Evolutionary conservation across 2,113 vertebrate species (phyloP), one percentile per base, ranked within the genome.

Genomic region (Dromas ardeola): DNA sequence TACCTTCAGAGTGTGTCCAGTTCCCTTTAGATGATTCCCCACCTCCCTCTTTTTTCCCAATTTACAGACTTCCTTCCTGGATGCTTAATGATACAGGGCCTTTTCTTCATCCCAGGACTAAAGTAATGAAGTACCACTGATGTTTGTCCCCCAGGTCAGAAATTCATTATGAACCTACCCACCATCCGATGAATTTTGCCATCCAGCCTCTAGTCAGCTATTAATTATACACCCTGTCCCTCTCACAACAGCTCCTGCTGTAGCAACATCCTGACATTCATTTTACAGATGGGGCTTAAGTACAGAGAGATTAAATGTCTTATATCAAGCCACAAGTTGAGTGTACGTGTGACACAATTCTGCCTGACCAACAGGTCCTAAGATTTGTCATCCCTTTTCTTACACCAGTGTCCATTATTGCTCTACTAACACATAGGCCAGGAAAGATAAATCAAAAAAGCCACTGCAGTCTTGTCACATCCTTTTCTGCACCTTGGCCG

Each of bases 151-250:
- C 12, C 59, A 84, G 95, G 94, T 96, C 55, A 94, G 72, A 96
- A 96, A 97, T 94, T 95, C 93, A 91, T 95, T 96, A 88, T 74
- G 86, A 94, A 91, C 50, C 50, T 93, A 45, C 63, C 45, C 59
- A 93, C 65, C 72, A 88, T 45, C 47, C 23, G 3, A 95, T 91
- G 91, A 95, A 94, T 93, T 96, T 96, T 96, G 8, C 83, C 47
- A 84, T 91, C 86, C 93, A 81, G 83, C 91, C 88, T 92, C 92
- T 84, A 94, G 91, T 96, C 91, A 94, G 70, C 91, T 86, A 96
- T 94, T 95, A 96, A 95, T 95, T 97, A 92, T 50, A 83, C 11
- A 74, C 61, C 23, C 67, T 65, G 92, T 91, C 42, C 36, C 72
- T 95, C 79, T 95, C 59, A 47, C 79, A 88, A 67, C 59, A 84